Percentiles rank a stretch among this genome's conserved stretches.
Conservation (phyloP, 2,888 invertebrate species). For the Patella caerulea region DNA sequence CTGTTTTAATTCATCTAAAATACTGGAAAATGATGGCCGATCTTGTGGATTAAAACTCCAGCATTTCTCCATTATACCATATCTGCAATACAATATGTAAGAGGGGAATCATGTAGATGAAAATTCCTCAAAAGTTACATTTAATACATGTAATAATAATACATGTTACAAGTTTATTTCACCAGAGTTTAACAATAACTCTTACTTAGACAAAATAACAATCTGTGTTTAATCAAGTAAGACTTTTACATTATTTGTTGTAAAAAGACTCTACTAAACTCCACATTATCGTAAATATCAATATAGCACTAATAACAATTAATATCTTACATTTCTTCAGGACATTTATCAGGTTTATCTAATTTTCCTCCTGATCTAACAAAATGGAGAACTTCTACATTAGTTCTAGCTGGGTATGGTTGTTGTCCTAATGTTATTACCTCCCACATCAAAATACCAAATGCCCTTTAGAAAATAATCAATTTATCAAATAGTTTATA, state of each 20-base stretch:
- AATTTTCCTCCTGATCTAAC: slow-evolving; percentile 90
- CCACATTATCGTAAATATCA: not conserved
- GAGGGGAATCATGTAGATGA: not conserved
- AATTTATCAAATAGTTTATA: too few species aligned
- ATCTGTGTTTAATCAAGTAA: too few species aligned
- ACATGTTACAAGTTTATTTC: not conserved
- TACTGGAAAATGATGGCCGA: slow-evolving; percentile 83
- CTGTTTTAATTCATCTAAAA: slow-evolving; percentile 54
- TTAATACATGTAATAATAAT: not conserved
- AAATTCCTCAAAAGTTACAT: not conserved
- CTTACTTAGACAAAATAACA: not conserved
- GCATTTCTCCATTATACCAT: slow-evolving; percentile 87
- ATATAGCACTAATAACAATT: not conserved
- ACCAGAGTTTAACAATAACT: too few species aligned
- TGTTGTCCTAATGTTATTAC: slow-evolving; percentile 95
- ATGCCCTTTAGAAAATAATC: slow-evolving; percentile 69
- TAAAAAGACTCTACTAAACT: not conserved
- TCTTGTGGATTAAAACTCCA: slow-evolving; percentile 88
- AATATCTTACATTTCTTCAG: slow-evolving; percentile 76
- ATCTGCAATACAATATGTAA: slow-evolving; percentile 74
- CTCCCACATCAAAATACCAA: slow-evolving; percentile 91
- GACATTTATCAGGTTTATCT: slow-evolving; percentile 82
- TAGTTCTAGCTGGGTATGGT: slow-evolving; percentile 94
- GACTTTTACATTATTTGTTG: too few species aligned
- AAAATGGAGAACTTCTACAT: slow-evolving; percentile 91